Conservation (phyloP, 2,797 vertebrate genomes). For the Sardinella longiceps region DNA sequence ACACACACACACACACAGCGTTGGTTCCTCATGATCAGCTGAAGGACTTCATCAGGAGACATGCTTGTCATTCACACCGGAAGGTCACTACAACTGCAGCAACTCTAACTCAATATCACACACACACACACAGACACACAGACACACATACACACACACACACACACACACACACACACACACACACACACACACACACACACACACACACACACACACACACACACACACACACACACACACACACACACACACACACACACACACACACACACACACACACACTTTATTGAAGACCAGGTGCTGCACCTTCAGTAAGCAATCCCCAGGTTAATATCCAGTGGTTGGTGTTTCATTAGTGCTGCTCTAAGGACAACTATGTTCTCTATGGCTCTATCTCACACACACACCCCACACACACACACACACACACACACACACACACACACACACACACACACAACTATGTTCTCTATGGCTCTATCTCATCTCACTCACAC, state of each 20-base stretch:
- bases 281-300: conserved; percentile 62
- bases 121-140: conserved; percentile 25
- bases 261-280: conserved; percentile 37
- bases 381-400: conserved; percentile 32
- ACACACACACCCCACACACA: background rate
- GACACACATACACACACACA: conserved; percentile 32
- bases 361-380: conserved; percentile 67
- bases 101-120: conserved; percentile 1
- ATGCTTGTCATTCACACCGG: background rate
- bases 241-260: conserved; percentile 34
- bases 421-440: conserved; percentile 13
- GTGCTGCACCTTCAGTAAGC: conserved; percentile 64
- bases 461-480: too few relatives aligned
- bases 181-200: conserved; percentile 36
- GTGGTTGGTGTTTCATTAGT: conserved; percentile 59
- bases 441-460: background rate
- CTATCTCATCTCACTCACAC: too few relatives aligned
- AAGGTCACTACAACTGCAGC: background rate
- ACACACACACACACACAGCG: background rate
- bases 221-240: conserved; percentile 24
- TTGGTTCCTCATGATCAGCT: background rate
- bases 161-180: conserved; percentile 39
- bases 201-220: conserved; percentile 34
- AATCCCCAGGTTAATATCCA: conserved; percentile 60
- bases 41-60: conserved; percentile 4